phyloP scores from a whole-genome alignment of 2,888 invertebrate species.

The Rhaphigaster nebulosa region DNA sequence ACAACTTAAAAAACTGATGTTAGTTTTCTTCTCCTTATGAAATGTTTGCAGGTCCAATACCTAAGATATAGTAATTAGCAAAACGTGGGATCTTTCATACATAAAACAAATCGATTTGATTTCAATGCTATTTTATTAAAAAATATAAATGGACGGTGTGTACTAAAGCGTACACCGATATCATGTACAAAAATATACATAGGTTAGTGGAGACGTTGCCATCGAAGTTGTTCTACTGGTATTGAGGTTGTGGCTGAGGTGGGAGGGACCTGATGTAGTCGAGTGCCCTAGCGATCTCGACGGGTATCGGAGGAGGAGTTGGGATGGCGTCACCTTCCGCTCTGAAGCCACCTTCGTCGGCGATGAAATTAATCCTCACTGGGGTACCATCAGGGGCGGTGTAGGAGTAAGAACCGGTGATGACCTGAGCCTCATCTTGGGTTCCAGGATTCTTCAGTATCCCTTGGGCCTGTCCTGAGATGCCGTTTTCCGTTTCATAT shows the following conservation, averaged over 20 bases:
- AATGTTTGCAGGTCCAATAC: too few species aligned
- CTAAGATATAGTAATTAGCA: too few species aligned
- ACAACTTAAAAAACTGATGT: too few species aligned
- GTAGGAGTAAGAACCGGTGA: slow-evolving; percentile 83
- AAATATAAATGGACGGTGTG: slow-evolving; percentile 32
- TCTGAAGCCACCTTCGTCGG: slow-evolving; percentile 80
- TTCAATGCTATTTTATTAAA: slow-evolving; percentile 45
- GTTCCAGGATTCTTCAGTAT: slow-evolving; percentile 79
- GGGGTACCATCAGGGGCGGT: slow-evolving; percentile 77
- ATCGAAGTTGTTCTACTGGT: background rate
- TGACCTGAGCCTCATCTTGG: slow-evolving; percentile 75
- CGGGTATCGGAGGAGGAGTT: slow-evolving; percentile 69
- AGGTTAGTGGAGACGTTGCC: background rate
- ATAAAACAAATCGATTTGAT: background rate
- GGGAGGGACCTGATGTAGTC: slow-evolving; percentile 73
- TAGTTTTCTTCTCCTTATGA: too few species aligned
- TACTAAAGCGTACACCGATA: background rate
- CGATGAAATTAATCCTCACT: slow-evolving; percentile 74
- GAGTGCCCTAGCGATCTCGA: slow-evolving; percentile 69
- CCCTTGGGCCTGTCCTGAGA: slow-evolving; percentile 78
- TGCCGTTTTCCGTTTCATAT: slow-evolving; percentile 82
- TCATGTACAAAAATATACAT: slow-evolving; percentile 35
- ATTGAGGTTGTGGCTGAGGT: slow-evolving; percentile 68
- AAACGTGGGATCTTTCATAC: background rate
- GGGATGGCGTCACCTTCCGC: slow-evolving; percentile 72